These are phyloP conservation scores for Maniola hyperantus DNA, from an alignment of 2,888 invertebrate genomes.

Conservation along the genomic window DNA sequence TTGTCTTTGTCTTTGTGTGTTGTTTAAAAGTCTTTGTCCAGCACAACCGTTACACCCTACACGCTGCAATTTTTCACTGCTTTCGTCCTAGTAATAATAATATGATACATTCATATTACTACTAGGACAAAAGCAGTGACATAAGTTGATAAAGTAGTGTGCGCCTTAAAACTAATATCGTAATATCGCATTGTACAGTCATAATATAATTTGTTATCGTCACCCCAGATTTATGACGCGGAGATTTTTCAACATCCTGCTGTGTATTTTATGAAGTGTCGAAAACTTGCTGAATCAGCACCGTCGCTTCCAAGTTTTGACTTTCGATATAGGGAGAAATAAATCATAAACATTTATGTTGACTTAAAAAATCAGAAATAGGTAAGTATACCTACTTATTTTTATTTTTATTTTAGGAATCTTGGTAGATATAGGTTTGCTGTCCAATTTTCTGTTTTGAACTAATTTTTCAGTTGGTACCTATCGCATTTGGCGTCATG, in stretches of 20 bases:
- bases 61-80: constrained; percentile 8
- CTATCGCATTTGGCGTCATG: too few species aligned
- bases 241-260: constrained; percentile 7
- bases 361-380: too few species aligned
- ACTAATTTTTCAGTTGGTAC: too few species aligned
- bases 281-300: neutral
- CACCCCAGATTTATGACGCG: constrained; percentile 8
- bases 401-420: too few species aligned
- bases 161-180: neutral
- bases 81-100: too few species aligned
- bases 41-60: constrained; percentile 7
- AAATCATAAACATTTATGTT: neutral
- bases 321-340: neutral
- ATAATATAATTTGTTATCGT: constrained; percentile 12
- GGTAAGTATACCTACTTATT: too few species aligned
- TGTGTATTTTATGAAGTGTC: constrained; percentile 5
- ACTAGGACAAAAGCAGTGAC: too few species aligned
- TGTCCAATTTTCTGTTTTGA: too few species aligned
- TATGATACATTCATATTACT: too few species aligned
- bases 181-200: constrained; percentile 6
- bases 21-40: too few species aligned
- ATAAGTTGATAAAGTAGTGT: neutral
- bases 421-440: too few species aligned
- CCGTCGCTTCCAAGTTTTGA: neutral
- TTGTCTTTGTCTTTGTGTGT: too few species aligned